Base-by-base conservation (phyloP, 2,113 vertebrate genomes). In the Xenopus tropicalis region DNA sequence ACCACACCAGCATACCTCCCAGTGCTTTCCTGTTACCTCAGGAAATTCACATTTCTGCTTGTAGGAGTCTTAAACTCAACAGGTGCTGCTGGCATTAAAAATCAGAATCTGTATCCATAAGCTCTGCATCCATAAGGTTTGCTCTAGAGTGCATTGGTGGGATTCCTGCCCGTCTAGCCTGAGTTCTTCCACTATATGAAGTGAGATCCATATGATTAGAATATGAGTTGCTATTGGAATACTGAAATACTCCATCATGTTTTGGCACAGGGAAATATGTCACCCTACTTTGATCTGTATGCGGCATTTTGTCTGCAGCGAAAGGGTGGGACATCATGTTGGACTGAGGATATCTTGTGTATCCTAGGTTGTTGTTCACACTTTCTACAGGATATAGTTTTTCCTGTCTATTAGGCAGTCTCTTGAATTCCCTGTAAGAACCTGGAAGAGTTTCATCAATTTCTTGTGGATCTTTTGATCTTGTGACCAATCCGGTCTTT, bases 51-150 rank as follows among this genome's bases (percentile, higher is more conserved):
- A 48, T 21, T 11, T 19, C 21, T 21, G 22, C 23, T 25, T 23
- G 14, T 24, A 67, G 6, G 20, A 54, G 9, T n/a, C 52, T n/a
- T 17, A 54, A 54, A n/a, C 16, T 14, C 57, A 20, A 16, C 29
- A 17, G 16, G 22, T 29, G 44, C 61, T 20, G 25, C 0, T 58
- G 11, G 1, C 86, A 22, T 20, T 80, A 98, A 73, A 99, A 99
- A 82, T 98, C 96, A 0, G 92, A 98, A 58, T 96, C 94, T 0
- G 92, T 88, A 0, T 98, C 95, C 90, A 98, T 89, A 61, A 99
- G 90, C 84, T 97, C 94, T 0, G 94, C 91, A 4, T 97, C 94
- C 91, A 97, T 92, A 66, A 99, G 88, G 83, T 94, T 98, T 82
- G 94, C 96, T 77, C 92, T 86, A 19, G 97, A 99, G 82, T 96